A percentile compares a stretch with the other conserved stretches of the same genome.
Conservation (phyloP, 2,797 vertebrate genomes). For the Hoplostethus mediterraneus region DNA sequence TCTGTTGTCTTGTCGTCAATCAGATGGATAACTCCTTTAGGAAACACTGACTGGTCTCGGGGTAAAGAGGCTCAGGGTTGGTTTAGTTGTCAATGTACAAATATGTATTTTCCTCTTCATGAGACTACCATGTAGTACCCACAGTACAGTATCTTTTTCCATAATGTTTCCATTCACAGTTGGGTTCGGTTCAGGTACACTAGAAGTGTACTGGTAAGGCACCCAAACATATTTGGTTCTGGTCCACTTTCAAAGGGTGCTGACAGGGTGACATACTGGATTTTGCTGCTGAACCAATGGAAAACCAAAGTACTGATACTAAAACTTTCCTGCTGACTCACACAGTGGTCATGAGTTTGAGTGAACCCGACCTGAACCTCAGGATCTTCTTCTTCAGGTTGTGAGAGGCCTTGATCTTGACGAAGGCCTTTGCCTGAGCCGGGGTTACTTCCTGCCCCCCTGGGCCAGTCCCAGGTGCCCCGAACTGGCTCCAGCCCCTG, state of each 20-base stretch:
- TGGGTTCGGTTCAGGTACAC: background rate
- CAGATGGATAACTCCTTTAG: slow-evolving; percentile 4
- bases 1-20: too few relatives aligned
- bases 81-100: slow-evolving; percentile 4
- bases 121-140: too few relatives aligned
- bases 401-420: slow-evolving; percentile 96
- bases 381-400: slow-evolving; percentile 98
- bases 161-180: background rate
- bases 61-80: background rate
- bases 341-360: slow-evolving; percentile 97
- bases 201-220: slow-evolving; percentile 11
- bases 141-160: background rate
- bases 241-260: background rate
- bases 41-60: background rate
- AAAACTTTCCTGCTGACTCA: slow-evolving; percentile 64
- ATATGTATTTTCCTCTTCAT: background rate
- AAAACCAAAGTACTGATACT: too few relatives aligned
- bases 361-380: slow-evolving; percentile 92
- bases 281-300: too few relatives aligned
- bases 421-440: slow-evolving; percentile 87
- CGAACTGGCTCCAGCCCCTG: slow-evolving; percentile 65
- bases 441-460: slow-evolving; percentile 77
- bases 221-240: background rate
- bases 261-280: background rate
- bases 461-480: slow-evolving; percentile 29